Base-by-base conservation (phyloP, 2,888 invertebrate genomes). In the Eueremaeus valkanovi region DNA sequence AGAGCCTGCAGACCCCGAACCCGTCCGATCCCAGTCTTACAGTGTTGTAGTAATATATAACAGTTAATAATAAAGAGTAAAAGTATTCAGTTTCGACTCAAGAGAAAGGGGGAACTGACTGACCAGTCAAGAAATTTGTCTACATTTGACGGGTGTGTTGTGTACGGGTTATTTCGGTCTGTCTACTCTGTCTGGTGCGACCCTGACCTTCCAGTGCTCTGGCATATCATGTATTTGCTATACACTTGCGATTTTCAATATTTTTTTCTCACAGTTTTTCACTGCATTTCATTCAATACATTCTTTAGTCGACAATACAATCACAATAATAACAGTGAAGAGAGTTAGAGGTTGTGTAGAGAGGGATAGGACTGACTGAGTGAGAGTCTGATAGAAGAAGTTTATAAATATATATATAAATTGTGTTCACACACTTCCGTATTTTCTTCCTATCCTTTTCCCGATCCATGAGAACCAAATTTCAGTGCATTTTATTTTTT, bases 151-250 rank as follows among this genome's bases (percentile, higher is more conserved):
- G 61, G 6, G 29, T 61, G 61, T 61, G 16, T 16, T 61, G 29
- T 63, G 63, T 63, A 63, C 33, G 63, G 63, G 63, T 63, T 31
- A 63, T 63, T 63, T 63, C 33, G 63, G 63, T 63, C 63, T 63
- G 63, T 63, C 63, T 63, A 33, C 33, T 3, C 18, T 33, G 29
- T n/a, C n/a, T 63, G 29, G 18, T 36, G 63, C 29, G 33, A 63
- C 63, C 63, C 63, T 63, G 63, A 63, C 63, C 63, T 33, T 63
- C 33, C 61, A 11, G 29, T 61, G 31, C 31, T 24, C 31, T 63
- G 24, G 3, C 8, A 24, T 21, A 9, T n/a, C 24, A n/a, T n/a
- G 42, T 42, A 42, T 42, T 11, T 9, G 9, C 5, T 29, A 27
- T 55, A 24, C 55, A 55, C 55, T 55, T 55, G 55, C 55, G 55